Evolutionary conservation across 1,140 invertebrate genomes (phyloP), one percentile per base, ranked within the genome.

Genomic region (Zophobas morio): DNA sequence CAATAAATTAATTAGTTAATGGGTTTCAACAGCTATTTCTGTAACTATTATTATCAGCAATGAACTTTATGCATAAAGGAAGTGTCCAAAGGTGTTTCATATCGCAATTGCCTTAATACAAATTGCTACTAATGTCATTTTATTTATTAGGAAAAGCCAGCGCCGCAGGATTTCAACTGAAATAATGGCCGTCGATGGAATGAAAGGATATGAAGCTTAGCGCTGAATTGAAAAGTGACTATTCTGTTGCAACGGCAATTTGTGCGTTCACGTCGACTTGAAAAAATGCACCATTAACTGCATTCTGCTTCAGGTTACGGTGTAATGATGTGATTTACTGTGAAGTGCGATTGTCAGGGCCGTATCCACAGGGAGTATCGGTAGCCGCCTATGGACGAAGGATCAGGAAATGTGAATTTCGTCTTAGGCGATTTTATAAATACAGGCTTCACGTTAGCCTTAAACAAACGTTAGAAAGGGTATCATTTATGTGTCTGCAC

Each of bases 1-100:
- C 60, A 66, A 66, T 66, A 66, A 66, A 42, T 66, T 66, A 40
- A 66, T 66, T 66, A 66, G 60, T 66, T 66, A 66, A 66, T 66
- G 42, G 60, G 60, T 66, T n/a, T 66, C 39, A n/a, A 20, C 8
- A 34, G 3, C 5, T 39, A 32, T 66, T 66, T 53, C 6, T 8
- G 49, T 20, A 2, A 57, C 35, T 40, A 66, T 66, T 66, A 51
- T 51, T 20, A 51, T 33, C 60, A 66, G n/a, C 20, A 33, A 5
- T 66, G 60, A 66, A 66, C 60, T 66, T 66, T 66, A 8, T 6
- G 39, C 20, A 42, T 42, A 42, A 66, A 66, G 39, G 37, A 51
- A 51, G 49, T 20, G 20, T 20, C 2, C n/a, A 51, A 20, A 4
- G 49, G 4, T 51, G 49, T 20, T 51, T 51, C n/a, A 2, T 51